Evolutionary conservation across 2,888 invertebrate species (phyloP), one percentile per base, ranked within the genome.

Genomic region (Dryobota labecula): DNA sequence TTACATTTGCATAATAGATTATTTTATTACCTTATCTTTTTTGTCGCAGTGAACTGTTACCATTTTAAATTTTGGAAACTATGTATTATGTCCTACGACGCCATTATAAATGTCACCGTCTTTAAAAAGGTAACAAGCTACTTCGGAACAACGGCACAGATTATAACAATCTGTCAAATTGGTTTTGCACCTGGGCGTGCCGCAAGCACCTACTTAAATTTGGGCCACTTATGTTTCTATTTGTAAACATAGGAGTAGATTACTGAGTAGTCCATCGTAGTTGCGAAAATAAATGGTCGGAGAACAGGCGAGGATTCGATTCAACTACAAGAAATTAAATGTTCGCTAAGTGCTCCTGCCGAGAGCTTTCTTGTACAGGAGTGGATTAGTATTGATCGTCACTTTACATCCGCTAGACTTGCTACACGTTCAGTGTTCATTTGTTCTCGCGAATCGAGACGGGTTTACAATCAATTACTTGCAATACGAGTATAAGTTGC

Each of bases 381-480:
- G 43, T 45, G 53, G 70, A 80, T 70, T 70, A 66, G 58, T 78
- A 78, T 79, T 67, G 70, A 78, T 80, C 58, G 38, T 61, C 58
- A 38, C 60, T 76, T 53, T 57, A 64, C 51, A 78, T 53, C 49
- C 43, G 27, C 58, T 73, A 63, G 18, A 66, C 62, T 69, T 66
- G 30, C 36, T 78, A 18, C 49, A 18, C n/a, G n/a, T 24, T 58
- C 15, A 45, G 20, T 41, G 36, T 49, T 57, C 33, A 62, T 69
- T 70, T 62, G 36, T 47, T 61, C 6, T 2, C n/a, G 24, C 24
- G 15, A 33, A 27, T 57, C 13, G 24, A 57, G 20, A 27, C 11
- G 13, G 33, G n/a, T 41, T 61, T 36, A n/a, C n/a, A n/a, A 47
- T 43, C 43, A 45, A 68, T 36, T 30, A 30, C 36, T 18, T 36